Percentiles rank a stretch among this genome's conserved stretches.
Conservation (phyloP, 2,113 vertebrate species). For the human region DNA sequence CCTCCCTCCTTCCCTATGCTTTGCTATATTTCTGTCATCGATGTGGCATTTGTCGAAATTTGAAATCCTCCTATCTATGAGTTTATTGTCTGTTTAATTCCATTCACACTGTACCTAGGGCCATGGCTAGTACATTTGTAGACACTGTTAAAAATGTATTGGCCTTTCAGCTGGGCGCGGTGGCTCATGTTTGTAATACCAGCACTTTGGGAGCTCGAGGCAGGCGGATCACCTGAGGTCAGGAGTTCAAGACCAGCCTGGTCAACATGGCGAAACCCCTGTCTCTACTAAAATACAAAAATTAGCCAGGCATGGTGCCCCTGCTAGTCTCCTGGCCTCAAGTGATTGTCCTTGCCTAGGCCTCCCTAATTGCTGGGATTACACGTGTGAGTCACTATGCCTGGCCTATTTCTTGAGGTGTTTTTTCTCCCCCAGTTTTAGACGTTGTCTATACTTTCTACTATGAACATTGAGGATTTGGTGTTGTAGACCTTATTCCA, state of each 20-base stretch:
- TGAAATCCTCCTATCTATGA: background rate
- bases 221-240: too few species aligned
- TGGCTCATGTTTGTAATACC: too few species aligned
- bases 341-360: too few species aligned
- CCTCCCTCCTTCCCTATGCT: background rate
- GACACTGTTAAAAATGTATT: background rate
- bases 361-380: too few species aligned
- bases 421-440: background rate
- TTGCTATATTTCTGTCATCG: background rate
- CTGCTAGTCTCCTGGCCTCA: too few species aligned
- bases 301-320: too few species aligned
- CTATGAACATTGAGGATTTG: background rate
- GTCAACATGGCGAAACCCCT: too few species aligned
- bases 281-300: too few species aligned
- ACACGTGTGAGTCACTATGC: too few species aligned
- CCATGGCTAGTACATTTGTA: background rate
- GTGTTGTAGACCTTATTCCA: background rate
- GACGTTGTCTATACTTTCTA: background rate
- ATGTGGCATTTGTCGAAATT: background rate
- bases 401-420: background rate
- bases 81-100: background rate
- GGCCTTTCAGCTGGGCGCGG: background rate
- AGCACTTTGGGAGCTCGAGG: too few species aligned
- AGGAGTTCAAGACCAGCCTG: too few species aligned
- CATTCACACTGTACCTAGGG: background rate